Evolutionary conservation across 2,797 vertebrate genomes (phyloP).

Genomic region (Mionectes olivaceus): DNA sequence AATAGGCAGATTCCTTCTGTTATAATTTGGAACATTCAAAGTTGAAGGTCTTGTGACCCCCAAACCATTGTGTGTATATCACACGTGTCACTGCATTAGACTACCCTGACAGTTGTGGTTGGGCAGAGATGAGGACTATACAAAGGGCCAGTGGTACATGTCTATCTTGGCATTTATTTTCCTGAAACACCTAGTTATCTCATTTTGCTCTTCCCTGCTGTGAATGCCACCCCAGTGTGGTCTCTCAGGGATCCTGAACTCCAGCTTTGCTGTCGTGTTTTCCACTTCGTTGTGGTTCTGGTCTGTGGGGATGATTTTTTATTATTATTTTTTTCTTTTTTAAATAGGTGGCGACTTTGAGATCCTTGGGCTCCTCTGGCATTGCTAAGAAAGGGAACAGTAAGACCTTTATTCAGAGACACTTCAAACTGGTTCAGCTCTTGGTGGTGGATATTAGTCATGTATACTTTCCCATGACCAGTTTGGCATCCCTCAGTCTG

Average conservation of each 20-base stretch:
- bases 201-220: background rate
- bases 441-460: background rate
- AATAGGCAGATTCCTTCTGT: background rate
- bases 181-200: background rate
- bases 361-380: background rate
- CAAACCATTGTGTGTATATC: background rate
- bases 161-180: background rate
- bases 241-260: background rate
- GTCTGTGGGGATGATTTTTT: background rate
- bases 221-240: accelerated
- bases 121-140: background rate
- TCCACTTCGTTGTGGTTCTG: background rate
- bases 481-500: accelerated
- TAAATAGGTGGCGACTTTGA: background rate
- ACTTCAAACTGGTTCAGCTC: background rate
- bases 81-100: background rate
- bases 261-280: background rate
- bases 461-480: background rate
- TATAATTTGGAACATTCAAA: background rate
- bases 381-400: background rate
- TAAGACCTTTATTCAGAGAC: background rate
- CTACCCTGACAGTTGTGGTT: background rate
- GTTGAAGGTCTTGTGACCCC: background rate
- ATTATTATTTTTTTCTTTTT: background rate
- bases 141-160: background rate